Evolutionary conservation across 2,888 invertebrate species (phyloP).

Genomic region (Polydrusus cervinus): DNA sequence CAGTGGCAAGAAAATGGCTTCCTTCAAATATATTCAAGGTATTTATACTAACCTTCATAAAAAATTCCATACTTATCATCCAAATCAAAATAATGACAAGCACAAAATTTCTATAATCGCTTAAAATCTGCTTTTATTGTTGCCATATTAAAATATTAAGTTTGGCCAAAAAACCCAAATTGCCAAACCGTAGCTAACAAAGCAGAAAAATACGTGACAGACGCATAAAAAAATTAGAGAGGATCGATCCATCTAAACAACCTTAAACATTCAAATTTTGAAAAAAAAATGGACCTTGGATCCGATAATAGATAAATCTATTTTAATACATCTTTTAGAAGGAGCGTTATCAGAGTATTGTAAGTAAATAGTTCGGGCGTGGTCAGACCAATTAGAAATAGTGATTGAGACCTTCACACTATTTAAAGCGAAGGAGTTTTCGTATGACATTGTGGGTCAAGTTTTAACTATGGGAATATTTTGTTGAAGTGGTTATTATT

Average conservation of each 20-base stretch:
- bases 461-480: background rate
- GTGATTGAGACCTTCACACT: constrained; percentile 56
- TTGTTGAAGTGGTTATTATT: no score
- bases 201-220: constrained; percentile 48
- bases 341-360: constrained; percentile 45
- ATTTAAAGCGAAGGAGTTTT: constrained; percentile 48
- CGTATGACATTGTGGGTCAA: constrained; percentile 48
- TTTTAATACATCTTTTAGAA: constrained; percentile 47
- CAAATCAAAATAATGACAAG: constrained; percentile 9
- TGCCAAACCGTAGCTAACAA: constrained; percentile 26
- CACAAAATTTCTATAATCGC: background rate
- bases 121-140: background rate
- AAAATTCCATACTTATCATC: constrained; percentile 1
- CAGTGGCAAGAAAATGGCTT: no score
- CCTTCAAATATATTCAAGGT: background rate
- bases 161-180: constrained; percentile 6
- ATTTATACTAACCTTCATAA: background rate
- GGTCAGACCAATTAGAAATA: constrained; percentile 49
- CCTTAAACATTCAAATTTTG: constrained; percentile 43
- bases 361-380: constrained; percentile 50
- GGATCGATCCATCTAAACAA: constrained; percentile 44
- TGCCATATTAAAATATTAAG: constrained; percentile 1
- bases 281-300: constrained; percentile 48
- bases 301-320: constrained; percentile 40
- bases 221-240: constrained; percentile 36